Evolutionary conservation across 2,888 invertebrate species (phyloP).

Genomic region (Hipparchia semele): DNA sequence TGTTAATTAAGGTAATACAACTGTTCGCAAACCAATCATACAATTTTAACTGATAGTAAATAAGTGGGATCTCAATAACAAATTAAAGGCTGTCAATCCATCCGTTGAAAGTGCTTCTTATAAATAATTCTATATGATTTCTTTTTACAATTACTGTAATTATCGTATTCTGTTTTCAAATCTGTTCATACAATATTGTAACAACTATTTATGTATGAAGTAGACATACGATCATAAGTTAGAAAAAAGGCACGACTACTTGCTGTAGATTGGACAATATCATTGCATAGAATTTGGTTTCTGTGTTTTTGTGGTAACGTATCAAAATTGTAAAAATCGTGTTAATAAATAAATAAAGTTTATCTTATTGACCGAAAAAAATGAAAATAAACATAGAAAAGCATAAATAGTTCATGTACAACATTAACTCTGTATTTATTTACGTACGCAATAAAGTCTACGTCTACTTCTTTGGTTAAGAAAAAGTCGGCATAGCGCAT

Average conservation of each 20-base stretch:
- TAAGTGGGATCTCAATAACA: conserved; percentile 10
- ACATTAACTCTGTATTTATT: too few relatives aligned
- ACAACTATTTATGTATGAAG: conserved; percentile 6
- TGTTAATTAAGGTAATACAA: background rate
- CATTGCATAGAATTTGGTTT: background rate
- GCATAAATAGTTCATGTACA: too few relatives aligned
- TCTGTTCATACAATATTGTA: conserved; percentile 21
- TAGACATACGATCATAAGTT: conserved; percentile 10
- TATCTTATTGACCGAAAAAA: too few relatives aligned
- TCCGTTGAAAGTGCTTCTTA: conserved; percentile 22
- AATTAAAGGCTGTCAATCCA: conserved; percentile 27
- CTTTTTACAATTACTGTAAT: conserved; percentile 31
- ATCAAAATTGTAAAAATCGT: too few relatives aligned
- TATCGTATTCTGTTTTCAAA: conserved; percentile 30
- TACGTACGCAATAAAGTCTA: too few relatives aligned
- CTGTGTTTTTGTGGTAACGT: too few relatives aligned
- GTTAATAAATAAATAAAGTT: too few relatives aligned
- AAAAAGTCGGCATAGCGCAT: too few relatives aligned
- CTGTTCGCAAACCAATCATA: conserved; percentile 1
- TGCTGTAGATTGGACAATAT: background rate
- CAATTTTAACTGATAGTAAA: conserved; percentile 3
- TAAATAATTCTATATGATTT: conserved; percentile 29
- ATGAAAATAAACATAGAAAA: too few relatives aligned
- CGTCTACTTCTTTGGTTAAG: too few relatives aligned
- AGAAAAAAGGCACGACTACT: background rate